Base-by-base conservation (phyloP, 2,888 invertebrate species). In the Coenonympha glycerion region DNA sequence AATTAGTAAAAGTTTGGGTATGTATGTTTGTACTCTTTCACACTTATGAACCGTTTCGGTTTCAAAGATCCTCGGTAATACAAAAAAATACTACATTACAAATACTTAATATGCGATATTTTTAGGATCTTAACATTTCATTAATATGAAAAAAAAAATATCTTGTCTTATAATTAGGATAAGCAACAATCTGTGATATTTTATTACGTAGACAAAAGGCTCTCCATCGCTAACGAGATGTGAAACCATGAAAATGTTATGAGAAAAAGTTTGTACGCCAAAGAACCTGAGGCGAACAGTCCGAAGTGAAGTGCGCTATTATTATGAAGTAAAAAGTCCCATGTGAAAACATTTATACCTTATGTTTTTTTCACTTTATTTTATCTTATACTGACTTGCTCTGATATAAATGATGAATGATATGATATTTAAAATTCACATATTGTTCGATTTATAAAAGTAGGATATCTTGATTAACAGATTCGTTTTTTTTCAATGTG, bases 211-310 rank as follows among this genome's bases (percentile, higher is more conserved):
- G 28, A 33, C 31, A 33, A 33, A 44, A 44, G 31, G 16, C 2
- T 21, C 21, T 44, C 22, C 42, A 6, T 42, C 31, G 8, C 21
- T 44, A 44, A 44, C 31, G 44, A 44, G 44, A 44, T 44, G 44
- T 33, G 44, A 42, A 42, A 42, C 42, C 42, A 42, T 42, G 30
- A 44, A 44, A 44, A 44, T 44, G 52, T 56, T 63, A 58, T 49
- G 36, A 52, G 47, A 55, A 56, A 59, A 58, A 61, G 55, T 61
- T 59, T 55, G 39, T 46, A 54, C 59, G 52, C 40, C 51, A 58
- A 51, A 50, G 41, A 55, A 48, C 57, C 41, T 15, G 13, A 42
- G 46, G 52, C 51, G 15, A 41, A 52, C 42, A 47, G 57, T 47
- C 56, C 24, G 19, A 15, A 31, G 46, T 16, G 28, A 36, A n/a